These are phyloP conservation scores for Anabas testudineus DNA, from an alignment of 2,797 vertebrate genomes.

Conservation along the genomic window DNA sequence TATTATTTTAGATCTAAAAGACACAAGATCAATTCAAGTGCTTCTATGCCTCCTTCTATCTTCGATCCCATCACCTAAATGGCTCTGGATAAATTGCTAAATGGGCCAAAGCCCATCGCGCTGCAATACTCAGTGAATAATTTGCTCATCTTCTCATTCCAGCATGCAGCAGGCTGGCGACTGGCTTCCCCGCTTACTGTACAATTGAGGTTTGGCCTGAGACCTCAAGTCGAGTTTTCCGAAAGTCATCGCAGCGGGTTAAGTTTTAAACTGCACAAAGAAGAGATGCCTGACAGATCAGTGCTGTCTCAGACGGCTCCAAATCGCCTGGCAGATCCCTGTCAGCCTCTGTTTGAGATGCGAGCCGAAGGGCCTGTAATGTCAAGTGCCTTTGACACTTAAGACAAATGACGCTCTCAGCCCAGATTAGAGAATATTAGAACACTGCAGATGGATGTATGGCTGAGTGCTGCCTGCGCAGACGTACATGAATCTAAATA, in stretches of 20 bases:
- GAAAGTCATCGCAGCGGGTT: conserved; percentile 51
- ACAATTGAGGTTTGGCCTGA: conserved; percentile 15
- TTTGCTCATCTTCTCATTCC: conserved; percentile 44
- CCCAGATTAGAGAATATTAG: conserved; percentile 53
- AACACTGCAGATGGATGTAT: conserved; percentile 50
- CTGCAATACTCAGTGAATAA: conserved; percentile 51
- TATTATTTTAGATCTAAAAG: conserved; percentile 1
- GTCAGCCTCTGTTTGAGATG: conserved; percentile 61
- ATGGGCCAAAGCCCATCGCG: conserved; percentile 53
- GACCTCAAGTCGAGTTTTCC: conserved; percentile 38
- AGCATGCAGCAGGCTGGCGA: conserved; percentile 22
- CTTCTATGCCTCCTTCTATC: conserved; percentile 30
- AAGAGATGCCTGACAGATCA: conserved; percentile 55
- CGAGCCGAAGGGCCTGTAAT: conserved; percentile 60
- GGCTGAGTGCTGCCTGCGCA: conserved; percentile 30
- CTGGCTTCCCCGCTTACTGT: not conserved
- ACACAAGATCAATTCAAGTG: conserved; percentile 18
- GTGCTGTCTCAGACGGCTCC: conserved; percentile 49
- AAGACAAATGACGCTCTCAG: conserved; percentile 73
- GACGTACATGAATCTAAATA: conserved; percentile 58
- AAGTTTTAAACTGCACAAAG: conserved; percentile 58
- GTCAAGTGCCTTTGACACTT: conserved; percentile 74
- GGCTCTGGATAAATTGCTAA: conserved; percentile 56
- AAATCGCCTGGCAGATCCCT: conserved; percentile 53
- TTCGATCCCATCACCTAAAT: conserved; percentile 35